A percentile compares a stretch with the other conserved stretches of the same genome.
phyloP scores from a whole-genome alignment of 2,113 vertebrate species.

The Chitala chitala region DNA sequence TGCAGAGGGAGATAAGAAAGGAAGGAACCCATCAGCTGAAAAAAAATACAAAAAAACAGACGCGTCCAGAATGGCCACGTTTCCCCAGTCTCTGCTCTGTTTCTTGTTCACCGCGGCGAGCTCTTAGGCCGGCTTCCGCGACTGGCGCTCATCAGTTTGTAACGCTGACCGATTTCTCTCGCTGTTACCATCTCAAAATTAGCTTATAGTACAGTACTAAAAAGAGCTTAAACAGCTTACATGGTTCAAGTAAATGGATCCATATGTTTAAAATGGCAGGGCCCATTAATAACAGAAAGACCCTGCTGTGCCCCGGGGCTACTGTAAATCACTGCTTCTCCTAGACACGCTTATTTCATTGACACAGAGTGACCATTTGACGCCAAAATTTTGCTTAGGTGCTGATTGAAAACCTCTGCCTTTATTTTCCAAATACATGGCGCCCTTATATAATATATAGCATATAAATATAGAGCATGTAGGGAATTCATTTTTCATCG shows the following conservation, averaged over 20 bases:
- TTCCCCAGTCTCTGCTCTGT: slow-evolving; percentile 8
- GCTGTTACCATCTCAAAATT: slow-evolving; percentile 18
- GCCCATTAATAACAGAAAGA: slow-evolving; percentile 34
- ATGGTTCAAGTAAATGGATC: slow-evolving; percentile 36
- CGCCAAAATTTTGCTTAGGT: background rate
- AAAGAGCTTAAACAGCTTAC: slow-evolving; percentile 38
- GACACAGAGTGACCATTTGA: background rate
- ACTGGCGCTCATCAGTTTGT: slow-evolving; percentile 18
- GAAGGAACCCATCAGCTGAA: slow-evolving; percentile 27
- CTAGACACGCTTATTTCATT: background rate
- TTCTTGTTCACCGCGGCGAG: slow-evolving; percentile 25
- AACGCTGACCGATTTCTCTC: slow-evolving; percentile 25
- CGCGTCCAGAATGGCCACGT: background rate
- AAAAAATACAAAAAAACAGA: slow-evolving; percentile 26
- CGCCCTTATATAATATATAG: too few species aligned
- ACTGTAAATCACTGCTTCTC: background rate
- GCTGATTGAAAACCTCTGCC: background rate
- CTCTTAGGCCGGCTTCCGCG: background rate
- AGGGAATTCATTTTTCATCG: background rate
- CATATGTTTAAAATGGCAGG: slow-evolving; percentile 38
- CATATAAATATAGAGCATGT: background rate
- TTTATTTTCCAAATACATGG: background rate
- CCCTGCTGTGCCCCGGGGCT: background rate
- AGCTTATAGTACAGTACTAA: slow-evolving; percentile 36
- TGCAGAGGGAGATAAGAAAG: slow-evolving; percentile 44